Evolutionary conservation across 2,888 invertebrate genomes (phyloP).

Genomic region (Ectropis crepuscularia): DNA sequence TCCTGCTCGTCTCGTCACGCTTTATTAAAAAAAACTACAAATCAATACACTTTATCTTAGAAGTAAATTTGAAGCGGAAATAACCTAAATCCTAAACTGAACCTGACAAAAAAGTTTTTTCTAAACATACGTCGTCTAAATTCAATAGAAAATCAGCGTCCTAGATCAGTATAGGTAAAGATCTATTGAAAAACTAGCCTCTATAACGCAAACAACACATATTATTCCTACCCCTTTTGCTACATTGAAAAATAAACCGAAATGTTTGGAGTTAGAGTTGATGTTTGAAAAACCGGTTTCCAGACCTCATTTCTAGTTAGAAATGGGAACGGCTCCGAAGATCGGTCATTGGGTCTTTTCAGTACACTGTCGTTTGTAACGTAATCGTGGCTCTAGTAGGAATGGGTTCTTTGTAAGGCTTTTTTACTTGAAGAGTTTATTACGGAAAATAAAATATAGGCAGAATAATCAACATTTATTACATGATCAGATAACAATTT

Average conservation of each 20-base stretch:
- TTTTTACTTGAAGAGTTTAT: conserved; percentile 24
- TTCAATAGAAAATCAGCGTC: conserved; percentile 22
- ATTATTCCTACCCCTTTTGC: conserved; percentile 12
- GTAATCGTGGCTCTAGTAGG: conserved; percentile 26
- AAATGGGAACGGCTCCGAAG: conserved; percentile 29
- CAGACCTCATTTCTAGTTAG: conserved; percentile 29
- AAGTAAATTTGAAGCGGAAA: neutral
- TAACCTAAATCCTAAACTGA: neutral
- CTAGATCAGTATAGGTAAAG: conserved; percentile 22
- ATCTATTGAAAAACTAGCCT: conserved; percentile 27
- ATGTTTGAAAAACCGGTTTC: neutral
- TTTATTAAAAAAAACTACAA: too few relatives aligned
- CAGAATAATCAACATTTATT: too few relatives aligned
- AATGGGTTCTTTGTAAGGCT: conserved; percentile 26
- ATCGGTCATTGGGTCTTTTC: conserved; percentile 37
- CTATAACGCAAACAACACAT: conserved; percentile 29
- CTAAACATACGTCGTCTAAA: conserved; percentile 6
- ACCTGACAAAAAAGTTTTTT: conserved; percentile 9
- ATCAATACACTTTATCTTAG: neutral
- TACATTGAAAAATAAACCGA: neutral
- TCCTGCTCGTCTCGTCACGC: too few relatives aligned
- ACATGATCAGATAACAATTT: too few relatives aligned
- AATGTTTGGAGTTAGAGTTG: neutral
- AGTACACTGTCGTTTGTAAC: conserved; percentile 35
- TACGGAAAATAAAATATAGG: conserved; percentile 5